Evolutionary conservation across 2,113 vertebrate species (phyloP).

Genomic region (Elephas maximus): DNA sequence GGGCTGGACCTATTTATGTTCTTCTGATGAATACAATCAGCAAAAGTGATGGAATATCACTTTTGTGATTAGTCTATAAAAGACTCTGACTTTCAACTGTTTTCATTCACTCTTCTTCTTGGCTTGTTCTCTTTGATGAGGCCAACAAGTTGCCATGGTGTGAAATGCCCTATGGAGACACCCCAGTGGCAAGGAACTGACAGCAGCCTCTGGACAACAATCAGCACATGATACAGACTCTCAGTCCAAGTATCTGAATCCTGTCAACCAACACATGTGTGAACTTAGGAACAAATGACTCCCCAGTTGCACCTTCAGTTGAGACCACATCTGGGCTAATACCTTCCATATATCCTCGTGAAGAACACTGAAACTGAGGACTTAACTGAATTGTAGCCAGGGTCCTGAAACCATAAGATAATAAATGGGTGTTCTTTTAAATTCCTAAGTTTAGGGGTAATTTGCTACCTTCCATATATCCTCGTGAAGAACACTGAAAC

Average conservation of each 20-base stretch:
- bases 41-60: neutral
- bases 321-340: neutral
- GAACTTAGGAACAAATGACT: slow-evolving; percentile 11
- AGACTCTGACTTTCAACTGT: neutral
- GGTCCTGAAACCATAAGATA: too few relatives aligned
- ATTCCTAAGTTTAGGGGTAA: too few relatives aligned
- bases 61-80: neutral
- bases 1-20: neutral
- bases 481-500: too few relatives aligned
- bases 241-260: neutral
- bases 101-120: neutral
- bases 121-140: neutral
- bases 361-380: too few relatives aligned
- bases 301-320: neutral
- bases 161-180: neutral
- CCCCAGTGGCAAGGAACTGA: neutral
- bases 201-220: neutral
- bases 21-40: neutral
- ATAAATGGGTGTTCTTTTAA: too few relatives aligned
- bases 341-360: neutral
- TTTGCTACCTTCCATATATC: neutral
- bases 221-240: neutral
- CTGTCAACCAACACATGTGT: neutral
- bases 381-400: too few relatives aligned
- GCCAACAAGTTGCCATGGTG: neutral